These are phyloP conservation scores for Vultur gryphus DNA, from an alignment of 2,797 vertebrate genomes.

Conservation along the genomic window DNA sequence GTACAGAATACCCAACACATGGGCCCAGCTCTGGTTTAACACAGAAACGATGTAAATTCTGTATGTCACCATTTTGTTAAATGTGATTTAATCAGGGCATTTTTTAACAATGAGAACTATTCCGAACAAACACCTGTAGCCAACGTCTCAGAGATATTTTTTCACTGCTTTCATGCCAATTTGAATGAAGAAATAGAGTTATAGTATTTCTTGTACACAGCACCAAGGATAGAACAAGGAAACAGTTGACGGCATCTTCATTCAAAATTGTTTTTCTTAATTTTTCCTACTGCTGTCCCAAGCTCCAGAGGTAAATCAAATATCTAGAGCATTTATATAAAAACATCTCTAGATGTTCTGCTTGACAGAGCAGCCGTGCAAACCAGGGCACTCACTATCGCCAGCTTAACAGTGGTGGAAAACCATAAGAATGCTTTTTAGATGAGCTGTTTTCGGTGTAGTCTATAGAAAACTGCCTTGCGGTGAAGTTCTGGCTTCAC, in stretches of 20 bases:
- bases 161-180: not conserved
- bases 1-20: not conserved
- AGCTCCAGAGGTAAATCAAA: not conserved
- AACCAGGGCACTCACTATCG: not conserved
- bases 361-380: not conserved
- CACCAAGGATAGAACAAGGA: not conserved
- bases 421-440: not conserved
- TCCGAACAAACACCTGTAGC: not conserved
- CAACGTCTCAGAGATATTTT: not conserved
- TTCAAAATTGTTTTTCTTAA: not conserved
- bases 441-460: not conserved
- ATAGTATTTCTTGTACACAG: rapidly evolving
- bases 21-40: not conserved
- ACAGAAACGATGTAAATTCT: not conserved
- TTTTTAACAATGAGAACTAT: not conserved
- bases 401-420: rapidly evolving
- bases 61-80: not conserved
- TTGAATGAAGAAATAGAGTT: not conserved
- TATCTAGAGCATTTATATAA: not conserved
- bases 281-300: not conserved
- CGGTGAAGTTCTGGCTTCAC: not conserved
- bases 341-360: not conserved
- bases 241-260: not conserved
- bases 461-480: not conserved
- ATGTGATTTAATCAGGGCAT: not conserved